Evolutionary conservation across 2,797 vertebrate species (phyloP), one percentile per base, ranked within the genome.

Genomic region (Mormyrus hasselquistii): DNA sequence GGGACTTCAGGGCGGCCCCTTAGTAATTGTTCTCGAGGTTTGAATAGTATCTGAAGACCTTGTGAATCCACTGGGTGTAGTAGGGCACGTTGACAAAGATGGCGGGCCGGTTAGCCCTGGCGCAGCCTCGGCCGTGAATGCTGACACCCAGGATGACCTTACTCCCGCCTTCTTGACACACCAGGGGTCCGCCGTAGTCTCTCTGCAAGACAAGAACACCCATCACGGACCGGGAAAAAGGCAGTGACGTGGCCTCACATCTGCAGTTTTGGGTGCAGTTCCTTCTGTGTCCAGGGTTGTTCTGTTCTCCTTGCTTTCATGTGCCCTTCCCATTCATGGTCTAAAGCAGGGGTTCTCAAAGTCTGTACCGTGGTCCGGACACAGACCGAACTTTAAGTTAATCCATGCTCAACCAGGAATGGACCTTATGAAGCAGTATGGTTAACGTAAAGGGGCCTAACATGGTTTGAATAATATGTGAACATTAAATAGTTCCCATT

Each of bases 41-140:
- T 14, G 95, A 95, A 92, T 96, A 96, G 83, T 95, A 91, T 91
- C 87, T 95, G 93, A 94, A 96, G 88, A 99, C 98, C 94, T 99
- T 99, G 93, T 98, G 97, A 95, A 99, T 99, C 99, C 99, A 99
- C 90, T 97, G 96, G 2, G 97, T 95, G 92, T 99, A 99, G 93
- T 96, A 98, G 0, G 98, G 97, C 87, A 99, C 97, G n/a, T 98
- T 97, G 89, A 99, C 96, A 92, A 99, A 99, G 93, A 99, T 96
- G 49, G 96, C 97, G 0, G 99, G 98, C 62, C 98, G 97, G 91
- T 98, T 98, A 92, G 95, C 95, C 69, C 97, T 95, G 47, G 97
- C 98, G 9, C 99, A 99, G 91, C 99, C 98, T 38, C 98, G 95
- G 83, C 98, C 98, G 25, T 98, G 98, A 90, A 99, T 96, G 59